phyloP scores from a whole-genome alignment of 2,888 invertebrate species.

The Monoplex corrugatus region DNA sequence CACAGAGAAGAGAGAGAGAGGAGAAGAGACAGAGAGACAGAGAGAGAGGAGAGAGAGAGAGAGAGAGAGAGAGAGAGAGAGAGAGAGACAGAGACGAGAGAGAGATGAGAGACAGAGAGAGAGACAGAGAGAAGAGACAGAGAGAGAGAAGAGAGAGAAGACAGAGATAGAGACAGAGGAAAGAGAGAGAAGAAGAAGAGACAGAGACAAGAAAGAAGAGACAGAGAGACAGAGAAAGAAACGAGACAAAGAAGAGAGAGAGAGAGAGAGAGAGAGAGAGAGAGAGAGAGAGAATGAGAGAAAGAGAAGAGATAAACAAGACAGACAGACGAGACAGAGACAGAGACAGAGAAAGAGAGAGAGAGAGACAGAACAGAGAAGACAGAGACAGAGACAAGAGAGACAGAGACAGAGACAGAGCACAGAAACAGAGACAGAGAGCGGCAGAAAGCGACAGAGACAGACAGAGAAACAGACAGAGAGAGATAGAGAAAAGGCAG shows the following conservation, averaged over 20 bases:
- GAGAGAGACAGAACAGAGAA: neutral
- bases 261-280: constrained; percentile 1
- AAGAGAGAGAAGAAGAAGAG: neutral
- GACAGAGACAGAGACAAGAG: neutral
- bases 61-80: neutral
- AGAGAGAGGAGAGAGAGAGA: neutral
- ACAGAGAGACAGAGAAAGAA: neutral
- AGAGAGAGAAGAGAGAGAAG: too few species aligned
- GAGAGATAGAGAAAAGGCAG: too few species aligned
- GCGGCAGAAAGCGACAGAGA: too few species aligned
- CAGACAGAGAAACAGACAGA: too few species aligned
- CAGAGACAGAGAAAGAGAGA: too few species aligned
- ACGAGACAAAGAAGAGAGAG: too few species aligned
- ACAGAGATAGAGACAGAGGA: neutral
- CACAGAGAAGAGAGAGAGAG: neutral
- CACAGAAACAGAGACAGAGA: too few species aligned
- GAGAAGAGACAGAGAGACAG: neutral
- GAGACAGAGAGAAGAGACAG: too few species aligned
- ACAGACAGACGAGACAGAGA: neutral
- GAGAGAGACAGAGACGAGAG: neutral
- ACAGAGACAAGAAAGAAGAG: neutral
- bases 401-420: neutral
- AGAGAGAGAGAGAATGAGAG: neutral
- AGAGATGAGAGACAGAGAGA: neutral
- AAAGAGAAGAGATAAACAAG: neutral